Conservation (phyloP, 2,113 vertebrate species). For the Larimichthys crocea region DNA sequence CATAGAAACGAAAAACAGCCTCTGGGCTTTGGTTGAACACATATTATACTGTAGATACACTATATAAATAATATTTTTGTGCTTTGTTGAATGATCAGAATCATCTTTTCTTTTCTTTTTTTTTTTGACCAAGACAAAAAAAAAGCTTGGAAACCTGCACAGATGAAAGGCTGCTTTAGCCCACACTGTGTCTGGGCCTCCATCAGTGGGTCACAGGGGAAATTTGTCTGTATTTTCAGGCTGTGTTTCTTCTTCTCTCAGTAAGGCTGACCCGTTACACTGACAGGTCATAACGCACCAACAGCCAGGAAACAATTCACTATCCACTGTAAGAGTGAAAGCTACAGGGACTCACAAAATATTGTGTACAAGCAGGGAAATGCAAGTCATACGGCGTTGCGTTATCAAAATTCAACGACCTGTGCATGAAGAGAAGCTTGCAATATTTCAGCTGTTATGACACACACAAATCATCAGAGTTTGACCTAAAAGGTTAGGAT, state of each 20-base stretch:
- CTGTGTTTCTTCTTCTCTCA: constrained; percentile 29
- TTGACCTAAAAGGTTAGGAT: background rate
- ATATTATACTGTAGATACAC: background rate
- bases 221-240: constrained; percentile 54
- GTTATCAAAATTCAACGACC: background rate
- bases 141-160: constrained; percentile 12
- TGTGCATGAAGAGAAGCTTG: background rate
- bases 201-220: constrained; percentile 53
- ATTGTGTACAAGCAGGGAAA: background rate
- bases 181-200: constrained; percentile 13
- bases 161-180: constrained; percentile 31
- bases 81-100: constrained; percentile 19
- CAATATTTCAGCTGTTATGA: background rate
- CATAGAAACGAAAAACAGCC: background rate
- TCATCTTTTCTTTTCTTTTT: too few relatives aligned
- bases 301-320: constrained; percentile 26
- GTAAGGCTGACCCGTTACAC: constrained; percentile 46
- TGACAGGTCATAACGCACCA: constrained; percentile 48
- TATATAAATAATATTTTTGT: background rate
- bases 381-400: background rate
- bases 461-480: background rate
- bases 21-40: background rate
- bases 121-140: constrained; percentile 18
- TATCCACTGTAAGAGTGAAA: constrained; percentile 1
- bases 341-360: constrained; percentile 8